Evolutionary conservation across 2,113 vertebrate species (phyloP).

Genomic region (Lutjanus erythropterus): DNA sequence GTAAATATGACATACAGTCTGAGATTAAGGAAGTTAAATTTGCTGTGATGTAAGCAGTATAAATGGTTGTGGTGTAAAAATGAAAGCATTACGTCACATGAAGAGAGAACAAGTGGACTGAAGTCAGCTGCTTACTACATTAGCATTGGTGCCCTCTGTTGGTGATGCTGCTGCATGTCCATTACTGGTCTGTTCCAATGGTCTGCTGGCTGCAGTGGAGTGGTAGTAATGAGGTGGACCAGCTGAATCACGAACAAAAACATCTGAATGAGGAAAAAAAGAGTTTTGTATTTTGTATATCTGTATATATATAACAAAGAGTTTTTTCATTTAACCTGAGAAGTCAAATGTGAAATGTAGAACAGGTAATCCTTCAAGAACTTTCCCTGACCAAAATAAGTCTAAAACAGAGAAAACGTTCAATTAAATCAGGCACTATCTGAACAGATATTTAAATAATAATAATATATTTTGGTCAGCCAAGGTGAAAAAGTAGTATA

Average conservation of each 20-base stretch:
- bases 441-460: too few species aligned
- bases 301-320: not conserved
- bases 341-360: not conserved
- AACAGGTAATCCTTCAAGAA: not conserved
- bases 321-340: not conserved
- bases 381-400: too few species aligned
- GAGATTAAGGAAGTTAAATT: too few species aligned
- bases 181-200: slow-evolving; percentile 38
- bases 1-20: too few species aligned
- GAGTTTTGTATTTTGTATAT: not conserved
- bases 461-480: too few species aligned
- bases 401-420: too few species aligned
- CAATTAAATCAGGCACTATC: too few species aligned
- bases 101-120: not conserved
- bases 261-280: slow-evolving; percentile 63
- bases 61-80: not conserved
- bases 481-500: too few species aligned
- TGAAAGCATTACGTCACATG: not conserved
- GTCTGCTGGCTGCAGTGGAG: slow-evolving; percentile 44
- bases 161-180: slow-evolving; percentile 59
- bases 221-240: slow-evolving; percentile 46
- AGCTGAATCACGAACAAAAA: slow-evolving; percentile 52
- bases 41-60: too few species aligned
- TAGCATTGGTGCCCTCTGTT: slow-evolving; percentile 65
- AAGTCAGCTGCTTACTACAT: slow-evolving; percentile 59